Evolutionary conservation across 2,797 vertebrate species (phyloP).

Genomic region (Novumbra hubbsi): DNA sequence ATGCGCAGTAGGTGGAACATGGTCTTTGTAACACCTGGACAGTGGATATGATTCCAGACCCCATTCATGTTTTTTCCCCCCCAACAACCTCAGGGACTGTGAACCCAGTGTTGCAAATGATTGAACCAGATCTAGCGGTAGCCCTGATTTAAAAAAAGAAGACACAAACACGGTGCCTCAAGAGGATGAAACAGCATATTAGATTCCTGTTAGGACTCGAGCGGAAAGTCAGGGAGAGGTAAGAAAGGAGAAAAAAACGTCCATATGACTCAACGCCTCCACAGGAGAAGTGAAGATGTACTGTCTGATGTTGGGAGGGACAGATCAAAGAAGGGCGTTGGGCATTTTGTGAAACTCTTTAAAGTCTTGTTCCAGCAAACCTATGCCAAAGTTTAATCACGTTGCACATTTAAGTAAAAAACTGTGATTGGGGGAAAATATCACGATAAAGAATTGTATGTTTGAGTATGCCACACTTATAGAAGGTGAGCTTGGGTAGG

Average conservation of each 20-base stretch:
- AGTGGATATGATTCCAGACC: neutral
- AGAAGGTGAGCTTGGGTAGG: too few species aligned
- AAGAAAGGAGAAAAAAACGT: constrained; percentile 55
- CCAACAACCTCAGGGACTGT: constrained; percentile 1
- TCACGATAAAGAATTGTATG: too few species aligned
- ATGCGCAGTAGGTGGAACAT: too few species aligned
- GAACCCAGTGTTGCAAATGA: constrained; percentile 23
- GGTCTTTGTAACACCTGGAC: too few species aligned
- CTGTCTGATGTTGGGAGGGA: neutral
- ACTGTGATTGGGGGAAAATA: neutral
- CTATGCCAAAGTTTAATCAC: neutral
- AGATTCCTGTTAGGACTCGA: constrained; percentile 52
- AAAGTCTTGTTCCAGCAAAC: neutral
- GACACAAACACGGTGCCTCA: constrained; percentile 52
- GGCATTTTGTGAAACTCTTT: neutral
- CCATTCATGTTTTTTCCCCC: neutral
- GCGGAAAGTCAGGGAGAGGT: constrained; percentile 17
- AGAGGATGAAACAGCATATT: constrained; percentile 67
- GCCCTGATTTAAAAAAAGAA: constrained; percentile 56
- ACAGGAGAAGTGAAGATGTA: constrained; percentile 19
- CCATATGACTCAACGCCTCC: constrained; percentile 45
- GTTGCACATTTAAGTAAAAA: neutral
- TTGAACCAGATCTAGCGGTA: constrained; percentile 35
- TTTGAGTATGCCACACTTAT: too few species aligned
- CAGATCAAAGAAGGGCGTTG: neutral